phyloP scores from a whole-genome alignment of 1,140 invertebrate species.

The Dendroctonus valens region DNA sequence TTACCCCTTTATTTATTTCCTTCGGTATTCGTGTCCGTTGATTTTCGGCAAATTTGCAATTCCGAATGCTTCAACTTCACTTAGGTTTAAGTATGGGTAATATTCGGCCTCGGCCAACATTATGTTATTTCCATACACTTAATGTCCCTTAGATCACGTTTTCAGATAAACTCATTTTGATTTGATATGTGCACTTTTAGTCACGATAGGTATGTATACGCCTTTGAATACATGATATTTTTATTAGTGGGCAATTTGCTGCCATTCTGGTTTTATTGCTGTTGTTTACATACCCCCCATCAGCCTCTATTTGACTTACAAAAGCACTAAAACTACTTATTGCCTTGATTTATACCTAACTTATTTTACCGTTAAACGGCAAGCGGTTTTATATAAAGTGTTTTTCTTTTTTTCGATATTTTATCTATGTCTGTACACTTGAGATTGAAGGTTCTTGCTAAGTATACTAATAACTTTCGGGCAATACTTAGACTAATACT shows the following conservation, averaged over 20 bases:
- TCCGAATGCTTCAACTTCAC: conserved; percentile 30
- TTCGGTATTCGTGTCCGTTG: conserved; percentile 15
- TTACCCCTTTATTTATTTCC: conserved; percentile 31
- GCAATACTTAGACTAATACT: no score
- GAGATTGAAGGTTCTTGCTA: no score
- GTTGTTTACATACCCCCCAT: conserved; percentile 26
- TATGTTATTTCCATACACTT: conserved; percentile 35
- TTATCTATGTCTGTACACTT: no score
- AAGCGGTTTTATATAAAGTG: no score
- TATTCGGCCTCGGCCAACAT: conserved; percentile 16
- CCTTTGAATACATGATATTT: conserved; percentile 25
- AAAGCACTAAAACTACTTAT: conserved; percentile 15
- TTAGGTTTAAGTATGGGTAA: conserved; percentile 29
- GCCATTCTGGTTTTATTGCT: conserved; percentile 18
- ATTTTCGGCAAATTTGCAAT: conserved; percentile 35
- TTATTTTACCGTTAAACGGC: conserved; percentile 12
- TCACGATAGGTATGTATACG: conserved; percentile 29
- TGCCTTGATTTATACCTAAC: conserved; percentile 17
- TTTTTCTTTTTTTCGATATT: no score
- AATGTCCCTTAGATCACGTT: conserved; percentile 36
- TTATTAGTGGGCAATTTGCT: conserved; percentile 32
- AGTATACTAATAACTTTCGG: no score
- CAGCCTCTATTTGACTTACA: conserved; percentile 12
- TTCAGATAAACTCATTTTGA: conserved; percentile 33
- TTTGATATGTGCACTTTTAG: conserved; percentile 32